Evolutionary conservation across 2,888 invertebrate species (phyloP), one percentile per base, ranked within the genome.

Genomic region (Plagodis dolabraria): DNA sequence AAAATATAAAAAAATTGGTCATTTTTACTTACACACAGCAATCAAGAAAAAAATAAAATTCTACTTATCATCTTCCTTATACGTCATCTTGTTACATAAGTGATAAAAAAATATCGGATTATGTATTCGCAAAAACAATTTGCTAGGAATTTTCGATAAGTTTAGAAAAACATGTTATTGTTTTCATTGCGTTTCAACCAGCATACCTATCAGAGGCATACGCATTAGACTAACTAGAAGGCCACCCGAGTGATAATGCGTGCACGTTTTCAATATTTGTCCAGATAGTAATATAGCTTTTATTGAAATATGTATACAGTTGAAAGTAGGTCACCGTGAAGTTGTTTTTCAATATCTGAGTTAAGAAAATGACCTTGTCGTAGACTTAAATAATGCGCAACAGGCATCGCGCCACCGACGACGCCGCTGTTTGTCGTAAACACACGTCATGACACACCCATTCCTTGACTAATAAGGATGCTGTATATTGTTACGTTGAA

Each of bases 371-470:
- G 85, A 75, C 90, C 91, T 91, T 91, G 89, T 71, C 66, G 67
- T 69, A 71, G 65, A 53, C 44, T 83, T 83, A 82, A 90, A 89
- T 89, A 87, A 86, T 87, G 86, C 90, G 87, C 88, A 87, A 80
- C 85, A 83, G 76, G 74, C 77, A 75, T 73, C 75, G 72, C 81
- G 80, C 78, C 74, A 77, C 74, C 70, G 68, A 73, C 69, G 68
- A 67, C 75, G 69, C 61, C 64, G 74, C 54, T 46, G 57, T 38
- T 59, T 59, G 71, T 82, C 79, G 83, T 83, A 83, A 82, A 84
- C 74, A 83, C 71, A 84, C 90, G 90, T 89, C 89, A 89, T 64
- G 89, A 91, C 92, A 92, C 92, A 92, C 92, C 92, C 92, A 89
- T 88, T 83, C 70, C 70, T 87, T 79, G 82, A 83, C 88, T 78